Evolutionary conservation across 2,888 invertebrate genomes (phyloP).

Genomic region (Lacanobia wlatinum): DNA sequence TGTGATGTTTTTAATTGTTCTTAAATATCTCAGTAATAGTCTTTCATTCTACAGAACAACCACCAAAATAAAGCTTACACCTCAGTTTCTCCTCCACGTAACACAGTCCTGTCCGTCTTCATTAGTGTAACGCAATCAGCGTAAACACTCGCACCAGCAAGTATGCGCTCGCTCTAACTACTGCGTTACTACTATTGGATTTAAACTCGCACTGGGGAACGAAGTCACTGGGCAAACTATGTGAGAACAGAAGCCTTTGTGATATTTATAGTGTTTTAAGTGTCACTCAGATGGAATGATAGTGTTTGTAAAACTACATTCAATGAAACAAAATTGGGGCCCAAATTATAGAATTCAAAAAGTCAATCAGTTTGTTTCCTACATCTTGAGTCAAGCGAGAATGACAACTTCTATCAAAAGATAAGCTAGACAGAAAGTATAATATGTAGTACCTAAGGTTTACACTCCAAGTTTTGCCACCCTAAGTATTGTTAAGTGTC

Average conservation of each 20-base stretch:
- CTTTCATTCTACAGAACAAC: too few relatives aligned
- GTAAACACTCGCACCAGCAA: slow-evolving; percentile 69
- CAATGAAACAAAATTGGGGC: neutral
- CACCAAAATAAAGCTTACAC: too few relatives aligned
- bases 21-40: too few relatives aligned
- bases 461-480: too few relatives aligned
- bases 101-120: slow-evolving; percentile 66
- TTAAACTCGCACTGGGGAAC: slow-evolving; percentile 36
- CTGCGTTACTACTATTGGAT: slow-evolving; percentile 38
- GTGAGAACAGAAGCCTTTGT: neutral
- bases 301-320: neutral
- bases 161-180: slow-evolving; percentile 40
- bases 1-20: too few relatives aligned
- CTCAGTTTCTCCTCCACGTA: slow-evolving; percentile 12
- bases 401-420: neutral
- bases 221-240: neutral
- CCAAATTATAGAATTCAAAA: neutral
- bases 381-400: neutral
- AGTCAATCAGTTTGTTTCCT: neutral
- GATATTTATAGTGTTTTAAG: too few relatives aligned
- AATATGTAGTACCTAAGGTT: too few relatives aligned
- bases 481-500: too few relatives aligned
- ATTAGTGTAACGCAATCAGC: slow-evolving; percentile 78
- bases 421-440: neutral
- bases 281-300: too few relatives aligned